A percentile compares a stretch with the other conserved stretches of the same genome.
Conservation (phyloP, 2,113 vertebrate species). For the Thamnaconus septentrionalis region DNA sequence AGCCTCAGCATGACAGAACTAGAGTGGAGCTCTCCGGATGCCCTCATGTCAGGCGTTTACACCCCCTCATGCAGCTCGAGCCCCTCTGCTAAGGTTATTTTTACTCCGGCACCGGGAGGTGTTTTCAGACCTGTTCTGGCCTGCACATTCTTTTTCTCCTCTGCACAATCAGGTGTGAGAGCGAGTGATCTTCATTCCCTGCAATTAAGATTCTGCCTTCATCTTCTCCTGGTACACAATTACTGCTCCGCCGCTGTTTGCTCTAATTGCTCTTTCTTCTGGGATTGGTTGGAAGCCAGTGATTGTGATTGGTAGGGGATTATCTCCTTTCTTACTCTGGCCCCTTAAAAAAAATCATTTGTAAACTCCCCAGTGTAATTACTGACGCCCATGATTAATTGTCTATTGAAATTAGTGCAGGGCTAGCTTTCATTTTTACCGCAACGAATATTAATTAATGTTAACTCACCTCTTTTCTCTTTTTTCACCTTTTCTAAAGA, state of each 20-base stretch:
- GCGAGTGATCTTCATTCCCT: constrained; percentile 88
- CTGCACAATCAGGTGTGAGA: constrained; percentile 84
- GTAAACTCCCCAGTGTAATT: constrained; percentile 99
- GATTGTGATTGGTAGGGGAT: constrained; percentile 94
- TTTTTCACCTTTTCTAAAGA: constrained; percentile 80
- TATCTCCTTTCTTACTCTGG: constrained; percentile 88
- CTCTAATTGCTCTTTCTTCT: constrained; percentile 96
- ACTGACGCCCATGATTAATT: constrained; percentile 99
- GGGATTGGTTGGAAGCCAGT: constrained; percentile 95
- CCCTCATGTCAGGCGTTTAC: constrained; percentile 71
- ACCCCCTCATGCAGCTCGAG: constrained; percentile 58
- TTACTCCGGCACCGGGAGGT: constrained; percentile 88
- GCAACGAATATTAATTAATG: constrained; percentile 99
- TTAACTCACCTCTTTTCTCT: constrained; percentile 82
- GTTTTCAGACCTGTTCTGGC: constrained; percentile 72
- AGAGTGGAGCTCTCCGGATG: constrained; percentile 77
- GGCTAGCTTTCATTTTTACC: constrained; percentile 98
- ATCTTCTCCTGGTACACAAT: constrained; percentile 93
- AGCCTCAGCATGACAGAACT: constrained; percentile 80
- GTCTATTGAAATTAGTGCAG: constrained; percentile 99
- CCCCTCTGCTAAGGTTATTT: constrained; percentile 79
- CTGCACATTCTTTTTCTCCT: constrained; percentile 74
- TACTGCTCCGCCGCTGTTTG: constrained; percentile 89
- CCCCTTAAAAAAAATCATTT: constrained; percentile 98
- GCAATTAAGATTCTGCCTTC: constrained; percentile 94